Percentiles rank a stretch among this genome's conserved stretches.
Evolutionary conservation across 2,888 invertebrate genomes (phyloP).

Genomic region (Tromatobia lineatoria): DNA sequence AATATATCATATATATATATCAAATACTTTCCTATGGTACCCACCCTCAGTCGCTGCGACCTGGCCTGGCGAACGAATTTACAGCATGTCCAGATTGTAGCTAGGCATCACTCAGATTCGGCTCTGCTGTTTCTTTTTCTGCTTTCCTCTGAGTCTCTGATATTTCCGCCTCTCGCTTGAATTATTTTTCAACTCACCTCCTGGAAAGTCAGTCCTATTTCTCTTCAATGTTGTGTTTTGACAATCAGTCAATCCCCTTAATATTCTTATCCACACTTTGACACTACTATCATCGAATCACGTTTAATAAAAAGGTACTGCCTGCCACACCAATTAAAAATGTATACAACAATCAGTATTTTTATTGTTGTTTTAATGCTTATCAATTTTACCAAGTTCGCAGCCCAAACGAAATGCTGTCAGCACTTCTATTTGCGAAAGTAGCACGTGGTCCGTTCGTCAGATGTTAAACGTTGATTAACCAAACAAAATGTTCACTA

Average conservation of each 20-base stretch:
- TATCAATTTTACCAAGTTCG: not conserved
- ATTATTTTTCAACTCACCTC: not conserved
- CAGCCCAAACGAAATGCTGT: not conserved
- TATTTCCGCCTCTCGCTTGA: not conserved
- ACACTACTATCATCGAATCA: conserved; percentile 17
- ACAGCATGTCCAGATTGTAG: conserved; percentile 56
- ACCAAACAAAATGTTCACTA: not conserved
- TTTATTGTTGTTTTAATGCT: not conserved
- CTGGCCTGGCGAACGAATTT: conserved; percentile 48
- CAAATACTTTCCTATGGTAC: conserved; percentile 43
- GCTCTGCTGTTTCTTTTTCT: conserved; percentile 21
- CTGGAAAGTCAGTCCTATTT: not conserved
- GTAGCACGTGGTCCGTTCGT: conserved; percentile 17
- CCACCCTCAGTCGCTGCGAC: conserved; percentile 56
- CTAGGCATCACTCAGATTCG: conserved; percentile 41
- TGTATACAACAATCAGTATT: not conserved
- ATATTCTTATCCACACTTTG: conserved; percentile 1
- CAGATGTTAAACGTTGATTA: not conserved
- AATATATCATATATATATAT: conserved; percentile 2
- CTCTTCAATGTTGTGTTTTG: not conserved
- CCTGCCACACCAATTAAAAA: not conserved
- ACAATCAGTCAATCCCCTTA: not conserved
- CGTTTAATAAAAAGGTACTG: too few species aligned
- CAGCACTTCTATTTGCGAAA: not conserved
- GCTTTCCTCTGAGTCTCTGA: not conserved